These are phyloP conservation scores for Pangasianodon gigas DNA, from an alignment of 2,113 vertebrate genomes.

Conservation along the genomic window DNA sequence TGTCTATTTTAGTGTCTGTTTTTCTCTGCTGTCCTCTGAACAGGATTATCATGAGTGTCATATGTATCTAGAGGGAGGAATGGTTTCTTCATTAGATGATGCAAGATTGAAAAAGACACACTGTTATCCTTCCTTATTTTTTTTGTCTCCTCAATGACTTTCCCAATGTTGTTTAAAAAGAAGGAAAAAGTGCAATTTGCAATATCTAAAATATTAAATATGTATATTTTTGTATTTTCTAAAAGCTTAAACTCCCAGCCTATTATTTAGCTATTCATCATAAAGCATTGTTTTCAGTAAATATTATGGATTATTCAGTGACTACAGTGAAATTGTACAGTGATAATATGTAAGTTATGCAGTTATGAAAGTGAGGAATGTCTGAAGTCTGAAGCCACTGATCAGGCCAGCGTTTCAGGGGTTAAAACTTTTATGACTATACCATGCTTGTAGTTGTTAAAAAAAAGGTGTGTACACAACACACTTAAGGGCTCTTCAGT, in stretches of 20 bases:
- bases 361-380: neutral
- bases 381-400: neutral
- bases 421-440: neutral
- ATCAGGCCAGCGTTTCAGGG: neutral
- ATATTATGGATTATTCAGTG: neutral
- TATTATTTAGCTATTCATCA: neutral
- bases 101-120: slow-evolving; percentile 50
- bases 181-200: neutral
- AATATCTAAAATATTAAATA: neutral
- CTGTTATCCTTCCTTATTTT: slow-evolving; percentile 28
- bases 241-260: neutral
- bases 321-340: neutral
- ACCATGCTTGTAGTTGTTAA: neutral
- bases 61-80: slow-evolving; percentile 28
- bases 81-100: slow-evolving; percentile 57
- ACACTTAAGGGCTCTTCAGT: neutral
- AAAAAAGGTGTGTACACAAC: neutral
- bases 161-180: neutral
- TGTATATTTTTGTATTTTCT: neutral
- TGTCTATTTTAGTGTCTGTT: slow-evolving; percentile 42
- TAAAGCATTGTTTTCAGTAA: neutral
- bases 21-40: slow-evolving; percentile 41
- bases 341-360: neutral
- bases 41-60: slow-evolving; percentile 37
- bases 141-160: neutral